Conservation (phyloP, 2,113 vertebrate species). For the Argyrosomus japonicus region DNA sequence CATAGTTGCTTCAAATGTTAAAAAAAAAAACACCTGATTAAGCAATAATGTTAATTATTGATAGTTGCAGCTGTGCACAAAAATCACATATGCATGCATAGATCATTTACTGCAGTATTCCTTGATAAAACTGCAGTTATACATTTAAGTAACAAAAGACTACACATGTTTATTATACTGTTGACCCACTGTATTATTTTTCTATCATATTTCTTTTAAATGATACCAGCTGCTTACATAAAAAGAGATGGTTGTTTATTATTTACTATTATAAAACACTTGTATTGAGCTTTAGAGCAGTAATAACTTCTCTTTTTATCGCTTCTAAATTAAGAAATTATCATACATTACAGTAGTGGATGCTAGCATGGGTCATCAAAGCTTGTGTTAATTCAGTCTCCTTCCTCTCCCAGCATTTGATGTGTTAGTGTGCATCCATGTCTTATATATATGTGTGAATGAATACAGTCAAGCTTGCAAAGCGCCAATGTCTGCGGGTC, state of each 20-base stretch:
- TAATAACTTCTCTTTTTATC: slow-evolving; percentile 19
- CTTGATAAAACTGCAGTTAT: neutral
- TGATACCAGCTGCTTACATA: slow-evolving; percentile 30
- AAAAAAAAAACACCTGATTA: neutral
- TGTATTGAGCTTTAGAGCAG: slow-evolving; percentile 21
- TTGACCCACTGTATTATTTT: neutral
- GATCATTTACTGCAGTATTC: neutral
- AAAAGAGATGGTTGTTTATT: slow-evolving; percentile 17
- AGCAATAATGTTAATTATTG: neutral
- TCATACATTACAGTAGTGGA: neutral
- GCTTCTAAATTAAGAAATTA: neutral
- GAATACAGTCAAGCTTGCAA: slow-evolving; percentile 35
- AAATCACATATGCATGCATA: neutral
- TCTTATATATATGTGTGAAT: slow-evolving; percentile 19
- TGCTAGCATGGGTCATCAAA: neutral
- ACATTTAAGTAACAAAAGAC: neutral
- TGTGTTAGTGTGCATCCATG: neutral
- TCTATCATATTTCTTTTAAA: slow-evolving; percentile 11
- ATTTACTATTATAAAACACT: slow-evolving; percentile 12
- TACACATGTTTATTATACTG: neutral
- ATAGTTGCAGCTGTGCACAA: neutral
- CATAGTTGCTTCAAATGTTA: neutral
- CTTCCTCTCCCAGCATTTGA: neutral
- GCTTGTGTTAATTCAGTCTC: neutral
- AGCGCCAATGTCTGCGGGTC: slow-evolving; percentile 39